Evolutionary conservation across 2,888 invertebrate species (phyloP).

Genomic region (Epinotia brunnichana): DNA sequence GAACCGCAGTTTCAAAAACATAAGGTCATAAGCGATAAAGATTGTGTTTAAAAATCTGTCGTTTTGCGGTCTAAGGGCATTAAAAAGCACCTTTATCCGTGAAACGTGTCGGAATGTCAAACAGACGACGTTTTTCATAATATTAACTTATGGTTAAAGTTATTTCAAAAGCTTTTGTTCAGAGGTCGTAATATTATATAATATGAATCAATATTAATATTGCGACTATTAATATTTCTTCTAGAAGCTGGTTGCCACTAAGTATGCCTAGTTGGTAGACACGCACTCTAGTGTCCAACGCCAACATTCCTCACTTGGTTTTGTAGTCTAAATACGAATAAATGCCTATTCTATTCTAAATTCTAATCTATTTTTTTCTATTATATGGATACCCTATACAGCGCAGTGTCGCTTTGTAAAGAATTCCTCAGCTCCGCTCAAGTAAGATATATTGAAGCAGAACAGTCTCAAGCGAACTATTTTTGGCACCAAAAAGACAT

Average conservation of each 20-base stretch:
- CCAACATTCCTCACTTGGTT: too few relatives aligned
- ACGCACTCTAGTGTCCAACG: too few relatives aligned
- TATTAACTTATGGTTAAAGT: neutral
- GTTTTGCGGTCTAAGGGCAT: neutral
- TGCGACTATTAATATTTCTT: neutral
- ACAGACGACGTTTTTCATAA: slow-evolving; percentile 3
- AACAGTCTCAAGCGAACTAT: slow-evolving; percentile 2
- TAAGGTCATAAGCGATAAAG: neutral
- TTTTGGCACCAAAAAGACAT: slow-evolving; percentile 29
- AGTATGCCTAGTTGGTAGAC: too few relatives aligned
- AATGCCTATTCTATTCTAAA: too few relatives aligned
- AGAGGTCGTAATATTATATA: neutral
- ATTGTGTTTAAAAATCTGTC: neutral
- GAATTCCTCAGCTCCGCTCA: neutral
- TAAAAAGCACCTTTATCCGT: slow-evolving; percentile 7
- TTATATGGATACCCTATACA: neutral
- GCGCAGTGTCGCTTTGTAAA: neutral
- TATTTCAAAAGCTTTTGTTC: neutral
- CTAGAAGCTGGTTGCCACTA: too few relatives aligned
- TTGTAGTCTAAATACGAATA: too few relatives aligned
- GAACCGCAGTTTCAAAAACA: neutral
- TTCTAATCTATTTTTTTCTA: neutral
- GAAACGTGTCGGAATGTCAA: slow-evolving; percentile 20
- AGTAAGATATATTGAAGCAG: slow-evolving; percentile 20
- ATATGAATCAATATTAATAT: neutral